phyloP scores from a whole-genome alignment of 2,797 vertebrate genomes.

The Anguilla obscura region DNA sequence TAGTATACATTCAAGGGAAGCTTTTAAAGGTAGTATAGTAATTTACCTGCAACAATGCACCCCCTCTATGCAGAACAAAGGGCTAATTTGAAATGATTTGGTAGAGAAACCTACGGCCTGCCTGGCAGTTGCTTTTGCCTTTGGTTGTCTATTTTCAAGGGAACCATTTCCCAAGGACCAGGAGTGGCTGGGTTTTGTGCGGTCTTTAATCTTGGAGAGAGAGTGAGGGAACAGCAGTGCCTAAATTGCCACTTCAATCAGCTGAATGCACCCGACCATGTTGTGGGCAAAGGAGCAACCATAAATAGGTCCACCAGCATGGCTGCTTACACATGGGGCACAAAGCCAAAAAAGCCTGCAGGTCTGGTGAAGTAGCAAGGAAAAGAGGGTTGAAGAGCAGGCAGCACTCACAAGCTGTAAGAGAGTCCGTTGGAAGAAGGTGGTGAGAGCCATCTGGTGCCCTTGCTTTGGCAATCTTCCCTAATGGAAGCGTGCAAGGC shows the following conservation, averaged over 20 bases:
- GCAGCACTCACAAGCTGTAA: background rate
- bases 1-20: conserved; percentile 66
- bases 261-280: conserved; percentile 89
- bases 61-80: conserved; percentile 87
- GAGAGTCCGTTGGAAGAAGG: background rate
- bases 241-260: conserved; percentile 91
- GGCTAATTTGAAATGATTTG: conserved; percentile 97
- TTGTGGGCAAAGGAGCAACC: conserved; percentile 75
- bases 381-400: conserved; percentile 43
- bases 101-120: conserved; percentile 92
- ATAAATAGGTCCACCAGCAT: conserved; percentile 85
- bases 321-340: conserved; percentile 77
- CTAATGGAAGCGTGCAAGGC: conserved; percentile 81
- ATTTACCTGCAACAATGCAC: conserved; percentile 78
- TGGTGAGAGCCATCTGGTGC: conserved; percentile 53
- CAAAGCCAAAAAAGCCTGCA: conserved; percentile 64
- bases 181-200: conserved; percentile 69
- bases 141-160: conserved; percentile 89
- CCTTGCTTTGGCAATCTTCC: conserved; percentile 59
- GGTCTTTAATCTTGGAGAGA: conserved; percentile 93
- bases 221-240: conserved; percentile 80
- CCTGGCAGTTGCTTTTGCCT: conserved; percentile 83
- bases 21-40: conserved; percentile 80
- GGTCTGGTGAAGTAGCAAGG: conserved; percentile 52
- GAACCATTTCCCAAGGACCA: conserved; percentile 74